Evolutionary conservation across 2,113 vertebrate genomes (phyloP).

Genomic region (Pangasianodon hypophthalmus): DNA sequence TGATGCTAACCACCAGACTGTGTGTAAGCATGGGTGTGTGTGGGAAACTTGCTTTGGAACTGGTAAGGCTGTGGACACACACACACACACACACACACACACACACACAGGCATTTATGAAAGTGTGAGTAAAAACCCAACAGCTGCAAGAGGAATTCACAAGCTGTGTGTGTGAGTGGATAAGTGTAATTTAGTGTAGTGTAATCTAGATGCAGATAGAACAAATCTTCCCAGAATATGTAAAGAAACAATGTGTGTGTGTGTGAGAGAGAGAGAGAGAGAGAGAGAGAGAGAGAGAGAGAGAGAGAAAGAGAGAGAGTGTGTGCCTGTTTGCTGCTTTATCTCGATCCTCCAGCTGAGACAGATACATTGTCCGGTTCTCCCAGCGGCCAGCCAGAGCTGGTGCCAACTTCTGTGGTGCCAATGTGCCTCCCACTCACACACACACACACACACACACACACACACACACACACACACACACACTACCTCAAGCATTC

Average conservation of each 20-base stretch:
- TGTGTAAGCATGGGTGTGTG: slow-evolving; percentile 9
- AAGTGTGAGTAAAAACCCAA: slow-evolving; percentile 27
- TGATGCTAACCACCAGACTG: slow-evolving; percentile 18
- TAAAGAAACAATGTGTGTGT: slow-evolving; percentile 6
- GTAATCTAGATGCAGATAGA: slow-evolving; percentile 26
- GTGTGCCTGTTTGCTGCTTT: not conserved
- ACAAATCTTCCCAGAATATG: not conserved
- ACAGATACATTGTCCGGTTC: slow-evolving; percentile 17
- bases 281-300: not conserved
- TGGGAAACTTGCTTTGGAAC: slow-evolving; percentile 20
- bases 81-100: slow-evolving; percentile 1
- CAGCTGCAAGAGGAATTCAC: slow-evolving; percentile 42
- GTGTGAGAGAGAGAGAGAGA: not conserved
- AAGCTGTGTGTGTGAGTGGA: slow-evolving; percentile 19
- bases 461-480: not conserved
- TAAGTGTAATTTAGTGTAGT: not conserved
- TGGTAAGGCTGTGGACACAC: slow-evolving; percentile 3
- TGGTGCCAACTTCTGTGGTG: not conserved
- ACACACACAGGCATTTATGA: slow-evolving; percentile 30
- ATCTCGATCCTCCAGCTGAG: slow-evolving; percentile 17
- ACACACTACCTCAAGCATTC: not conserved
- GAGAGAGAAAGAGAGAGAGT: not conserved
- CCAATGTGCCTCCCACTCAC: slow-evolving; percentile 11
- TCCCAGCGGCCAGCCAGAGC: not conserved
- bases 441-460: not conserved